Conservation (phyloP, 2,113 vertebrate species). For the Heptranchias perlo region DNA sequence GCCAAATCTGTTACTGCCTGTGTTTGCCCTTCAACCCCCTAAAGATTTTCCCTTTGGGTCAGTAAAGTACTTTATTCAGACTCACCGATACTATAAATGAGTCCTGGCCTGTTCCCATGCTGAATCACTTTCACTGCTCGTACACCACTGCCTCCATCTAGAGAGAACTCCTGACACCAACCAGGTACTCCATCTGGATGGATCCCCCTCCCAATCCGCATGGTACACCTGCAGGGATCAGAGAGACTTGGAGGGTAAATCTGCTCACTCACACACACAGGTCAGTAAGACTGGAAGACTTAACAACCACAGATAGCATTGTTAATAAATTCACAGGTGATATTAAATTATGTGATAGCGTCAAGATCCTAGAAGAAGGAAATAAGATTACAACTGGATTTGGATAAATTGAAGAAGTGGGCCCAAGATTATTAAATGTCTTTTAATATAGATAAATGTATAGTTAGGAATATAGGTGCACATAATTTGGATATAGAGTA, state of each 20-base stretch:
- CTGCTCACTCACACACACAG: background rate
- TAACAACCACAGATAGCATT: background rate
- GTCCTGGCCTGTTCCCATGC: constrained; percentile 84
- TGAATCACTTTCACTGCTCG: constrained; percentile 93
- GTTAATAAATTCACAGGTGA: background rate
- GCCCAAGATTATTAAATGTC: background rate
- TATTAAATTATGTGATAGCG: background rate
- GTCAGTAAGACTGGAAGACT: background rate
- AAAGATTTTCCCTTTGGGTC: background rate
- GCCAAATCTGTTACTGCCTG: background rate
- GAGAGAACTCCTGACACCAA: constrained; percentile 95
- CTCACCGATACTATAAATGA: constrained; percentile 95
- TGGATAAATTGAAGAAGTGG: background rate
- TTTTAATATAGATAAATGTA: background rate
- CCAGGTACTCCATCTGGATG: constrained; percentile 89
- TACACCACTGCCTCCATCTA: constrained; percentile 91
- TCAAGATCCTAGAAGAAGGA: background rate
- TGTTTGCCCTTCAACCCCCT: background rate
- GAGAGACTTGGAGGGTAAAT: background rate
- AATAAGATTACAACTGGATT: background rate
- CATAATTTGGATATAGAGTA: background rate
- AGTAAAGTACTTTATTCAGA: constrained; percentile 18
- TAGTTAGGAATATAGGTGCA: background rate
- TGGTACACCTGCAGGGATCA: constrained; percentile 73
- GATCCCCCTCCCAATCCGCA: constrained; percentile 90